Evolutionary conservation across 1,140 invertebrate genomes (phyloP), one percentile per base, ranked within the genome.

Genomic region (Ceratosolen fusciceps): DNA sequence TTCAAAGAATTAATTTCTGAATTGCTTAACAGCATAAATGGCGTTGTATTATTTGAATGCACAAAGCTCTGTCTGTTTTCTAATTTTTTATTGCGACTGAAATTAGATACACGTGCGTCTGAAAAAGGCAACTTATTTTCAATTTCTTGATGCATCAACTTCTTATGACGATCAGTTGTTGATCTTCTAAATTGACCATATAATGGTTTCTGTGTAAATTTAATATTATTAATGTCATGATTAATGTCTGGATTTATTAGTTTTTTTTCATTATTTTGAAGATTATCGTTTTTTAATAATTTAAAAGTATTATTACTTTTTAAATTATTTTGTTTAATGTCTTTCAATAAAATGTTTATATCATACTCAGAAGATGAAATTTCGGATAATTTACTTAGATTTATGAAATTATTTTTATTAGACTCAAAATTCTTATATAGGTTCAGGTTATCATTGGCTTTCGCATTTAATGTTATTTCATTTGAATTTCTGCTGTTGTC

Each of bases 41-140:
- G 77, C 24, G 26, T 65, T 19, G 74, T 60, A 52, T 79, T 47
- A 10, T 74, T 47, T 26, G 71, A 54, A 43, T 79, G 70, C n/a
- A 68, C 29, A 49, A 43, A 47, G 3, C 0, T 43, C n/a, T 62
- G 31, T 34, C 16, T 21, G 21, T 43, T 26, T 16, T 70, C 29
- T 9, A 24, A 34, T 26, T 58, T 58, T 73, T 58, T 39, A 14
- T 70, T 70, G n/a, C 2, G n/a, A 65, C 34, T 8, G 19, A 34
- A n/a, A 8, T 47, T 29, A 26, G 26, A 31, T 31, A 24, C 8
- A 39, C 34, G 31, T 54, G 0, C 43, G 21, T 31, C 39, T 49
- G 9, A n/a, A n/a, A n/a, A 29, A 7, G 16, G 0, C n/a, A 37
- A 73, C 24, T 24, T 43, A 14, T 34, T 58, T 37, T 31, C 26